A percentile compares a stretch with the other conserved stretches of the same genome.
Conservation (phyloP, 2,888 invertebrate genomes). For the Tyria jacobaeae region DNA sequence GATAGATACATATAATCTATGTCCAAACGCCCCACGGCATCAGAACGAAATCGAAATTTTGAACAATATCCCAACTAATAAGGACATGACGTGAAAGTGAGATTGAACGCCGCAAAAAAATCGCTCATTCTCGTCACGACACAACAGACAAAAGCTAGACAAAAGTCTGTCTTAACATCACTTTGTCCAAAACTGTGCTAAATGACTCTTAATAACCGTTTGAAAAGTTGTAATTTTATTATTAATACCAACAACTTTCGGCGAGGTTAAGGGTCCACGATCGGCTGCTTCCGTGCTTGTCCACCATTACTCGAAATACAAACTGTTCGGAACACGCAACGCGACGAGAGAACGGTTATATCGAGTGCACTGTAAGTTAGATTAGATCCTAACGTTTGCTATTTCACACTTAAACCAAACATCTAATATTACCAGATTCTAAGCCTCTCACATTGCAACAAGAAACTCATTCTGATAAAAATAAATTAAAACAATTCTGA, state of each 20-base stretch:
- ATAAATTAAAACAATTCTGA: constrained; percentile 15
- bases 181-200: constrained; percentile 54
- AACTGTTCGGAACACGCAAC: constrained; percentile 59
- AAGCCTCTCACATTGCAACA: constrained; percentile 13
- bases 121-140: constrained; percentile 52
- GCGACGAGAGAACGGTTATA: constrained; percentile 51
- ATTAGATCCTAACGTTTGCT: constrained; percentile 40
- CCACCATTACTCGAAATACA: constrained; percentile 57
- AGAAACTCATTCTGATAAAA: constrained; percentile 16
- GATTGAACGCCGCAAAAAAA: constrained; percentile 64
- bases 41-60: constrained; percentile 72
- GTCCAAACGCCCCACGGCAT: constrained; percentile 47
- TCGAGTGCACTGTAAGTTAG: constrained; percentile 46
- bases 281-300: constrained; percentile 63
- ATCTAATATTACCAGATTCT: background rate
- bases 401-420: constrained; percentile 31
- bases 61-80: constrained; percentile 76
- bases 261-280: constrained; percentile 64
- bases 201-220: constrained; percentile 67
- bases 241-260: constrained; percentile 66
- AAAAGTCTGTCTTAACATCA: constrained; percentile 43
- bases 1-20: constrained; percentile 44
- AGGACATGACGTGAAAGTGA: constrained; percentile 79
- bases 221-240: constrained; percentile 75
- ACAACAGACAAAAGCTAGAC: constrained; percentile 40